Evolutionary conservation across 2,113 vertebrate genomes (phyloP).

Genomic region (Pedionomus torquatus): DNA sequence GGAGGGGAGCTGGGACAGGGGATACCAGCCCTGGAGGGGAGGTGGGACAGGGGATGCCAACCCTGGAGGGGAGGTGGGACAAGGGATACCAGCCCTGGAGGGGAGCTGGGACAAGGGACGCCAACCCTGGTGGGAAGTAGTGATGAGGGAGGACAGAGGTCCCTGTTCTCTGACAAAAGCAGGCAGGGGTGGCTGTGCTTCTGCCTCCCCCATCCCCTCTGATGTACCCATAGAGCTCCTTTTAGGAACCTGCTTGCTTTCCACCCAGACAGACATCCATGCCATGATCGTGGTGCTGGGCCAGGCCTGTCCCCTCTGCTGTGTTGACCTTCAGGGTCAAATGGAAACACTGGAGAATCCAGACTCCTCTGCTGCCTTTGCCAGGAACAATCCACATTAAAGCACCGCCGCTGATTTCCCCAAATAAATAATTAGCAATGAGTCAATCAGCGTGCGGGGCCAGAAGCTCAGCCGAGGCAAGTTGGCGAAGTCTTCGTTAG

Average conservation of each 20-base stretch:
- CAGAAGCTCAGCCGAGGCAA: neutral
- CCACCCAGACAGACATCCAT: neutral
- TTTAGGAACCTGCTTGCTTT: neutral
- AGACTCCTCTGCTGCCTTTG: neutral
- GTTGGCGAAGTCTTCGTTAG: neutral
- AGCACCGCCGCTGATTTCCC: neutral
- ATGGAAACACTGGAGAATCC: neutral
- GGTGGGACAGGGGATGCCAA: neutral
- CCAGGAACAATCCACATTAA: neutral
- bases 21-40: neutral
- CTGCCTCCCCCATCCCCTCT: neutral
- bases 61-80: neutral
- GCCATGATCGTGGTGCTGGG: rapidly evolving
- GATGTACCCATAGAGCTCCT: neutral
- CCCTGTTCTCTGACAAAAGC: neutral
- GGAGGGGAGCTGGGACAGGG: neutral
- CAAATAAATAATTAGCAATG: neutral
- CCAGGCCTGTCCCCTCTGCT: neutral
- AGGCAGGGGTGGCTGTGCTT: no score
- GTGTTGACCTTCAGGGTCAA: neutral
- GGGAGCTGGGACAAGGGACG: neutral
- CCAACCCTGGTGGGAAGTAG: neutral
- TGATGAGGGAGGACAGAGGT: rapidly evolving
- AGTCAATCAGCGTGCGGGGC: neutral
- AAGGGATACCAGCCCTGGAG: neutral